Conservation (phyloP, 2,113 vertebrate species). For the Leptodactylus fuscus region DNA sequence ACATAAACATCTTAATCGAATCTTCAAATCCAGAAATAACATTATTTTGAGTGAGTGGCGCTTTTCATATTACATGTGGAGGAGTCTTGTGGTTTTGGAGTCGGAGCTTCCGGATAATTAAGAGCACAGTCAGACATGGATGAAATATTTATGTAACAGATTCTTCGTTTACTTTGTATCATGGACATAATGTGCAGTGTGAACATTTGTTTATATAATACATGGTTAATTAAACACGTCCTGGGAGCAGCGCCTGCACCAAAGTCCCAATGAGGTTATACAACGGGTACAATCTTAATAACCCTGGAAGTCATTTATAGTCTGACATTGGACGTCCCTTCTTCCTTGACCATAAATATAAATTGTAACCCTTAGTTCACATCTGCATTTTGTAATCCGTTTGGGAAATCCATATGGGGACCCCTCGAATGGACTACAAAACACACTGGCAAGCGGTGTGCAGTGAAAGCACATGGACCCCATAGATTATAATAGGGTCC, state of each 20-base stretch:
- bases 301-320: background rate
- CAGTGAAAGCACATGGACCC: too few species aligned
- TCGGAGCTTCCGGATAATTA: constrained; percentile 18
- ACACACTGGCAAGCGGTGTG: too few species aligned
- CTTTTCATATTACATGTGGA: background rate
- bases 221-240: background rate
- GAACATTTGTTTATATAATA: constrained; percentile 2
- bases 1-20: constrained; percentile 22
- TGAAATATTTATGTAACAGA: constrained; percentile 12
- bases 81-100: background rate
- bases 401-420: too few species aligned
- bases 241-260: background rate
- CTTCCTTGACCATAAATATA: background rate
- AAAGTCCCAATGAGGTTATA: background rate
- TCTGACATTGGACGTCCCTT: background rate
- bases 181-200: background rate
- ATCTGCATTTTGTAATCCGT: too few species aligned
- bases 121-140: background rate
- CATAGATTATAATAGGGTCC: too few species aligned
- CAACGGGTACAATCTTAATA: background rate
- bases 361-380: too few species aligned
- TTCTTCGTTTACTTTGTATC: background rate
- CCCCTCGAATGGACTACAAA: too few species aligned
- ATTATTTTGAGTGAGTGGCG: constrained; percentile 7
- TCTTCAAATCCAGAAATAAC: constrained; percentile 15